Conservation (phyloP, 1,140 invertebrate species). For the Lamellibrachia luymesi region DNA sequence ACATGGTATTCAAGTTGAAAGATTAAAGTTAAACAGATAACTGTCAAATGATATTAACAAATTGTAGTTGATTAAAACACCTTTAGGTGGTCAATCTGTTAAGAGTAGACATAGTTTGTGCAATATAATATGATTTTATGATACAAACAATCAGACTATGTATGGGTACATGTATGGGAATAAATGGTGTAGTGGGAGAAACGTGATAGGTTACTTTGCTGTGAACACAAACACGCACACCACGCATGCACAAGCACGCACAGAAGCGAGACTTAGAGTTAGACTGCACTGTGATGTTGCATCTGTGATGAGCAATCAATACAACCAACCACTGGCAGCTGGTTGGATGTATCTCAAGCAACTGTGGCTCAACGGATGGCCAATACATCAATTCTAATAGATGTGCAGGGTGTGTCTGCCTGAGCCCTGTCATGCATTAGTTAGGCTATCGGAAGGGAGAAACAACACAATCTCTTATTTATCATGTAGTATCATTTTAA, state of each 20-base stretch:
- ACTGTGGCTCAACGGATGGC: background rate
- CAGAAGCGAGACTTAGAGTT: background rate
- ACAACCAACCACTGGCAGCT: background rate
- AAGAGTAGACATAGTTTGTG: background rate
- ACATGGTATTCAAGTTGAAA: background rate
- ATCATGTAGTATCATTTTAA: background rate
- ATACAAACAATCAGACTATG: background rate
- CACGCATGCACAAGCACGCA: background rate
- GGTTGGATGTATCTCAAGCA: background rate
- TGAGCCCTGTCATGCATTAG: background rate
- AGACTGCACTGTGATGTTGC: background rate
- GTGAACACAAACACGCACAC: background rate
- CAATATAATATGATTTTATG: background rate
- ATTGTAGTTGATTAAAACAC: background rate
- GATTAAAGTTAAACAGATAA: background rate
- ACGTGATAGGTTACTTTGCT: background rate
- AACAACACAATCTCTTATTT: background rate
- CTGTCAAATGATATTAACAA: background rate
- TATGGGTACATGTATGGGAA: background rate
- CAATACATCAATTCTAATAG: slow-evolving; percentile 1
- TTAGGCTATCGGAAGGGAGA: background rate
- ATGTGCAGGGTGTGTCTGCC: background rate
- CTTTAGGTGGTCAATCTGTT: background rate
- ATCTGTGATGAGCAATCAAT: background rate
- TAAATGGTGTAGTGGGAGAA: background rate